Evolutionary conservation across 2,888 invertebrate species (phyloP).

Genomic region (Morpho helenor): DNA sequence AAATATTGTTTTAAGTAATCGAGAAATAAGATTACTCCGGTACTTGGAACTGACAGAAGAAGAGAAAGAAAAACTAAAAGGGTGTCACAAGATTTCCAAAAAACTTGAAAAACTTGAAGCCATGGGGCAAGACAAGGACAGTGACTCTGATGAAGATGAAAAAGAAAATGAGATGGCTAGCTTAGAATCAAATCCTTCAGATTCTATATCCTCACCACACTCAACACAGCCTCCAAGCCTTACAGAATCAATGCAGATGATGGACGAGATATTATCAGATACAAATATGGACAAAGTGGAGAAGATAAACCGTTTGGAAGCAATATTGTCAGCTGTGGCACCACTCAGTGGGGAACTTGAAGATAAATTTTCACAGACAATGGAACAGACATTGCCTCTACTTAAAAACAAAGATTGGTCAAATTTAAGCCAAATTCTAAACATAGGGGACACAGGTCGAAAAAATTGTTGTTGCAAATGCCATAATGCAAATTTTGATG

Average conservation of each 20-base stretch:
- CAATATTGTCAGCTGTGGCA: slow-evolving; percentile 89
- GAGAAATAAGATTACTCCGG: slow-evolving; percentile 92
- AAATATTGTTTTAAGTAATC: slow-evolving; percentile 93
- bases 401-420: slow-evolving; percentile 77
- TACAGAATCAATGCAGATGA: slow-evolving; percentile 93
- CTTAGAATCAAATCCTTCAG: slow-evolving; percentile 88
- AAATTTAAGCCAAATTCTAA: slow-evolving; percentile 70
- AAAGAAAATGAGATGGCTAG: slow-evolving; percentile 89
- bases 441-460: slow-evolving; percentile 62
- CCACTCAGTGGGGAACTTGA: slow-evolving; percentile 81
- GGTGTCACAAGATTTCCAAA: slow-evolving; percentile 94
- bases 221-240: slow-evolving; percentile 89
- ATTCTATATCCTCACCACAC: slow-evolving; percentile 86
- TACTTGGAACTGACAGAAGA: slow-evolving; percentile 95
- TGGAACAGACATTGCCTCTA: slow-evolving; percentile 74
- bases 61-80: slow-evolving; percentile 94
- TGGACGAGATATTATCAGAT: slow-evolving; percentile 91
- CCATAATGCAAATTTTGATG: slow-evolving; percentile 68
- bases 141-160: slow-evolving; percentile 86
- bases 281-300: slow-evolving; percentile 90
- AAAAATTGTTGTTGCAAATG: slow-evolving; percentile 79
- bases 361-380: slow-evolving; percentile 72
- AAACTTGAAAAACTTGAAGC: slow-evolving; percentile 94
- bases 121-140: slow-evolving; percentile 86
- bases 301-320: slow-evolving; percentile 92